A percentile compares a stretch with the other conserved stretches of the same genome.
Evolutionary conservation across 1,140 invertebrate species (phyloP).

Genomic region (Pteromalus puparum): DNA sequence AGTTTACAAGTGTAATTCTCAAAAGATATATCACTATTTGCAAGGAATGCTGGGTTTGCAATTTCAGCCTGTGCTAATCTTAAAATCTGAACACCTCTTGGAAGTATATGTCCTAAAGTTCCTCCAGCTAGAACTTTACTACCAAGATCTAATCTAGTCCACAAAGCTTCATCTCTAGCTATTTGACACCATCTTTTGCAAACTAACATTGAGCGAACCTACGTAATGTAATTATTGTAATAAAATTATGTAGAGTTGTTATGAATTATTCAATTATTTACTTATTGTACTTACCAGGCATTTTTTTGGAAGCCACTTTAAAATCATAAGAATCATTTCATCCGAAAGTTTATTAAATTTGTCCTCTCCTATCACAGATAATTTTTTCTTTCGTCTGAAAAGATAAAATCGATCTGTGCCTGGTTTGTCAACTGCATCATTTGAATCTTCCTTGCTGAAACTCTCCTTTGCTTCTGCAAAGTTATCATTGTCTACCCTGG

Average conservation of each 20-base stretch:
- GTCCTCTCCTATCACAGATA: conserved; percentile 70
- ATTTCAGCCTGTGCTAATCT: conserved; percentile 85
- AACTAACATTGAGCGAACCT: conserved; percentile 72
- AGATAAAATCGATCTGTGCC: conserved; percentile 67
- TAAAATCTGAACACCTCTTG: conserved; percentile 84
- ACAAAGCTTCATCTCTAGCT: conserved; percentile 87
- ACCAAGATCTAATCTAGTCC: conserved; percentile 88
- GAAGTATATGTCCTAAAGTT: conserved; percentile 82
- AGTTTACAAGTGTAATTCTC: conserved; percentile 75
- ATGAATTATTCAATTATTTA: conserved; percentile 21
- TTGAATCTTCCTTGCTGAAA: conserved; percentile 61
- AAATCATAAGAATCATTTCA: conserved; percentile 89
- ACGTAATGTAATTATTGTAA: not conserved
- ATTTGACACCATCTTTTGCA: conserved; percentile 84
- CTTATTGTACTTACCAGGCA: conserved; percentile 77
- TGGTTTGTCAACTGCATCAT: conserved; percentile 56
- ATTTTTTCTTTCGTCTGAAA: conserved; percentile 66
- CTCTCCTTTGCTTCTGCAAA: conserved; percentile 61
- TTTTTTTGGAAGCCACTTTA: conserved; percentile 87
- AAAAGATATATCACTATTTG: conserved; percentile 61
- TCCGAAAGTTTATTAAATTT: conserved; percentile 84
- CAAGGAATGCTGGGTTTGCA: conserved; percentile 75
- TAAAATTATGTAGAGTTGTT: not conserved
- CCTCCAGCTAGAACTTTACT: conserved; percentile 80
- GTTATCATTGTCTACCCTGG: conserved; percentile 62